Evolutionary conservation across 2,797 vertebrate genomes (phyloP), one percentile per base, ranked within the genome.

Genomic region (Anabacerthia variegaticeps): DNA sequence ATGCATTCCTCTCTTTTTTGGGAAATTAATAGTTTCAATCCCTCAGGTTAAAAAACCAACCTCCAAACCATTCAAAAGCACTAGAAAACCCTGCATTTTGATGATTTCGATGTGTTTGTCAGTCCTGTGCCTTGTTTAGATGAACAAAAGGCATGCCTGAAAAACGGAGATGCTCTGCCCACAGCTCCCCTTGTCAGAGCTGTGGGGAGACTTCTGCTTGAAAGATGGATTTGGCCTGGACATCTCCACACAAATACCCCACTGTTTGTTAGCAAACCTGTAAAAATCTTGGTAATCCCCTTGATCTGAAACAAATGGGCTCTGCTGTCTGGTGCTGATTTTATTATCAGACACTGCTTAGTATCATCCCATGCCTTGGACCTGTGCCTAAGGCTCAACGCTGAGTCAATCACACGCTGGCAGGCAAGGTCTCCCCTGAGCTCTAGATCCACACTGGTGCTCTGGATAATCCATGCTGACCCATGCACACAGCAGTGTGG

Each of bases 321-420:
- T 94, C 85, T 88, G 77, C 91, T 95, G 79, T 86, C 95, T 89
- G 71, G 80, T 93, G 82, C 94, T 94, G 94, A 92, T 90, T 96
- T 97, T 95, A 95, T 95, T 92, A 91, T 95, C 91, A 93, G 82
- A 93, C 88, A 74, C 94, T 95, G 91, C 85, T 93, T 73, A 93
- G 71, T 46, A 66, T 95, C 92, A 94, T 94, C 94, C 66, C 56
- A 76, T 32, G 73, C 54, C 71, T 92, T 96, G 91, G 91, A 83
- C 16, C 36, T 8, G 34, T 41, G 94, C 95, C 92, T 55, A 37
- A 86, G 67, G 32, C 73, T 75, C 76, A 52, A 4, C 2, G 3
- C 48, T 3, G 34, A 84, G 85, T 75, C 89, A 68, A 5, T 88
- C n/a, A 27, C 12, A 27, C 2, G 0, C 62, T n/a, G 82, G 82